phyloP scores from a whole-genome alignment of 1,140 invertebrate species.

The Homarus americanus region DNA sequence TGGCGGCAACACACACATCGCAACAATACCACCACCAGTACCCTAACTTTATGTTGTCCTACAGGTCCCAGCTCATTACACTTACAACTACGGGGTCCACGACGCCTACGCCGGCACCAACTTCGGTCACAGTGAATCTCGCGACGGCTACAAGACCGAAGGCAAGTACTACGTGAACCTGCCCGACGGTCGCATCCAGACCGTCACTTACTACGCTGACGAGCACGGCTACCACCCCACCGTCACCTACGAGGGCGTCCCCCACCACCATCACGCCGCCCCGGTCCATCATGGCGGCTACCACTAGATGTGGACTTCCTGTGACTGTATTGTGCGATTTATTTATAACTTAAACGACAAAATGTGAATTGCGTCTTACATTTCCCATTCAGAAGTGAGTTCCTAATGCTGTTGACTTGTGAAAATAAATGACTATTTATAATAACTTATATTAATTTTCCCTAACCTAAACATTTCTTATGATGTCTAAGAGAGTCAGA shows the following conservation, averaged over 20 bases:
- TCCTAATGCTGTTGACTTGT: background rate
- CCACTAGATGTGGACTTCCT: background rate
- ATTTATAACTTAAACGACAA: background rate
- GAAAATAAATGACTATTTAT: background rate
- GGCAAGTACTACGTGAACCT: slow-evolving; percentile 24
- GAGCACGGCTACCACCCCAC: slow-evolving; percentile 9
- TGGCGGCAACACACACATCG: too few relatives aligned
- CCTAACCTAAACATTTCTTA: too few relatives aligned
- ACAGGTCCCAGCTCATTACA: background rate
- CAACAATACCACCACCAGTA: background rate
- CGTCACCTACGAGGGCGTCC: slow-evolving; percentile 25
- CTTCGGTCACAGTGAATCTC: slow-evolving; percentile 28
- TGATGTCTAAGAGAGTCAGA: too few relatives aligned
- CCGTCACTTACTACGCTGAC: slow-evolving; percentile 23
- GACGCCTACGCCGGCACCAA: slow-evolving; percentile 25
- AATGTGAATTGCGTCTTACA: background rate
- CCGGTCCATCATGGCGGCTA: background rate
- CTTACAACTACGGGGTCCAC: background rate
- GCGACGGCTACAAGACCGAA: slow-evolving; percentile 27
- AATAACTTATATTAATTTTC: too few relatives aligned
- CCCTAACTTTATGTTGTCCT: background rate
- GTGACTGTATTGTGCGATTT: too few relatives aligned
- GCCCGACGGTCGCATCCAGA: slow-evolving; percentile 39
- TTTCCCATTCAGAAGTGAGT: background rate
- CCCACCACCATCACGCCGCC: background rate